phyloP scores from a whole-genome alignment of 2,888 invertebrate genomes.

The Parapristionchus giblindavisi region DNA sequence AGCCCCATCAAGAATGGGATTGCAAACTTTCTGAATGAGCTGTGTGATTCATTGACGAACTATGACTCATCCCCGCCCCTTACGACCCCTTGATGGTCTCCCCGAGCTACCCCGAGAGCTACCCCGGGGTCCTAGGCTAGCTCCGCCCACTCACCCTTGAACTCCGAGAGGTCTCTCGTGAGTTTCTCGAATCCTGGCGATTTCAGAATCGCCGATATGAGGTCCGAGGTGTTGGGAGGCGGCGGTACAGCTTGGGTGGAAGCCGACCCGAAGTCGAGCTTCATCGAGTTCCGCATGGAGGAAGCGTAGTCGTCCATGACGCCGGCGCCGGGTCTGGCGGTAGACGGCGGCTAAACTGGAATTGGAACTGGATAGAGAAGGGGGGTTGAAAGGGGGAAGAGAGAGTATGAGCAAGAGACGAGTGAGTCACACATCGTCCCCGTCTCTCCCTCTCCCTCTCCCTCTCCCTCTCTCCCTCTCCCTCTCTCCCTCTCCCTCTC shows the following conservation, averaged over 20 bases:
- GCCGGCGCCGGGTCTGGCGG: background rate
- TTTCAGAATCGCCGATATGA: background rate
- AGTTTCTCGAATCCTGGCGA: conserved; percentile 1
- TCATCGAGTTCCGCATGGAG: conserved; percentile 30
- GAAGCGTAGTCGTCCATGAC: conserved; percentile 26
- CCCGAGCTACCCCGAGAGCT: too few relatives aligned
- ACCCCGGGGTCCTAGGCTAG: too few relatives aligned
- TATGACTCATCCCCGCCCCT: too few relatives aligned
- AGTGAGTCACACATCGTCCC: conserved; percentile 3
- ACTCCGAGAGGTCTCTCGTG: background rate
- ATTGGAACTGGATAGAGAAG: background rate
- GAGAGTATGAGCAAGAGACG: background rate
- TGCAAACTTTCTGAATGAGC: too few relatives aligned
- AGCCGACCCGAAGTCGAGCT: conserved; percentile 31
- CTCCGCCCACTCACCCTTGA: too few relatives aligned
- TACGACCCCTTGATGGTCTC: too few relatives aligned
- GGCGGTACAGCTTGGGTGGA: background rate
- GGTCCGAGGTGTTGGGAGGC: background rate
- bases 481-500: background rate
- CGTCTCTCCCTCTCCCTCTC: conserved; percentile 20
- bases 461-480: background rate
- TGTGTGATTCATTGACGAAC: too few relatives aligned
- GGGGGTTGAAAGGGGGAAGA: background rate
- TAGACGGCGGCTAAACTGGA: background rate
- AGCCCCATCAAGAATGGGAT: too few relatives aligned